Base-by-base conservation (phyloP, 1,140 invertebrate genomes). In the Drosophila lini region DNA sequence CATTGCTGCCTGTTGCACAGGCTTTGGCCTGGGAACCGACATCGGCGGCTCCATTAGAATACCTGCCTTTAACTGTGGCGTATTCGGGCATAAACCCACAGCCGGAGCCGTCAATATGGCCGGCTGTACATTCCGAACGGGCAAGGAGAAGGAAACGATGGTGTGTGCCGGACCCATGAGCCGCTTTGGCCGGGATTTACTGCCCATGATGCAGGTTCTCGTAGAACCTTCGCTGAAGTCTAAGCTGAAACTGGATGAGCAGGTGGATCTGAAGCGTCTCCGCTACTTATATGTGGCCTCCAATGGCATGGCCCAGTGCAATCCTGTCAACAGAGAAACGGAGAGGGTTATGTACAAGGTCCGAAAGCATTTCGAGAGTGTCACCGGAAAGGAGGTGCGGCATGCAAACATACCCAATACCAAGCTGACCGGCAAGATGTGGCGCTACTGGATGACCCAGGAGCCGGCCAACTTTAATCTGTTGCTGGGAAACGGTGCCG, bases 11-110 rank as follows among this genome's bases (percentile, higher is more conserved):
- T 95, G 97, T 74, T 97, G 96, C 34, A 95, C 95, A 31, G 95
- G 97, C 11, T 95, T 99, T 78, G 97, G 98, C 3, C 93, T 99
- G 41, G 94, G 94, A 47, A 97, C 97, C 1, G 98, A 99, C 92
- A 98, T 99, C 81, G 98, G 98, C 19, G 99, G 98, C 1, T 98
- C 97, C 8, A 96, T 97, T 47, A 94, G 99, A 48, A 98, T 99
- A 94, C 98, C 98, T 3, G 95, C 97, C 2, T 98, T 98, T 83
- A 99, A 97, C 92, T 98, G 97, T 93, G 98, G 98, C 41, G 93
- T 99, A 50, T 99, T 96, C 93, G 98, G 97, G 3, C 95, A 98
- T 76, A 98, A 99, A 91, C 96, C 98, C 5, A 97, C 96, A 9
- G 94, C 94, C 78, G 96, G 96, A 92, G 90, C 93, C 15, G 93